phyloP scores from a whole-genome alignment of 2,113 vertebrate species.

The Syrrhaptes paradoxus region DNA sequence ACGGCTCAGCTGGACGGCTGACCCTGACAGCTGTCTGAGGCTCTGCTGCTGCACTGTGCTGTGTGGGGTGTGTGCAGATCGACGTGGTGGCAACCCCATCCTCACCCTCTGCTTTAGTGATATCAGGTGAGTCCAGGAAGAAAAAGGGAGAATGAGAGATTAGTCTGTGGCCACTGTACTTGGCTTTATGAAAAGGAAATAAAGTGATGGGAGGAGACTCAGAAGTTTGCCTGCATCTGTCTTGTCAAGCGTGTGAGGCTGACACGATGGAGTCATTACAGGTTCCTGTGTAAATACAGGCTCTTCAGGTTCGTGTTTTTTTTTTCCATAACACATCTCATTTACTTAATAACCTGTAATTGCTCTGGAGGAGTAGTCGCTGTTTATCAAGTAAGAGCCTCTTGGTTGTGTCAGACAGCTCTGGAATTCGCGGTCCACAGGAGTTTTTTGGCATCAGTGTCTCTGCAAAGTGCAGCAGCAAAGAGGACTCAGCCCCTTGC shows the following conservation, averaged over 20 bases:
- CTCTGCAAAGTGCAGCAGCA: neutral
- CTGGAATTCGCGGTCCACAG: neutral
- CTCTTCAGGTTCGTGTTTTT: neutral
- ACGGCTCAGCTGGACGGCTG: neutral
- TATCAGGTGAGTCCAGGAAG: neutral
- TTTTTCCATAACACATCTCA: neutral
- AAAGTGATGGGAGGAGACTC: neutral
- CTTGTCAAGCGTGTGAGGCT: neutral
- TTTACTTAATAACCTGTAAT: conserved; percentile 30
- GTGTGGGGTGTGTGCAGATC: neutral
- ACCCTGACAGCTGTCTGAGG: neutral
- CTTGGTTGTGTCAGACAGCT: neutral
- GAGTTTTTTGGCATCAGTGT: neutral
- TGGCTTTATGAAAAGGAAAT: conserved; percentile 6
- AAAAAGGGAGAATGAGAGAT: neutral
- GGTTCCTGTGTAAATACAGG: neutral
- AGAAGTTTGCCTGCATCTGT: neutral
- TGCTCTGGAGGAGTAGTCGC: neutral
- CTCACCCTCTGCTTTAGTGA: neutral
- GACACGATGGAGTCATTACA: neutral
- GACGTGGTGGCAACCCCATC: neutral
- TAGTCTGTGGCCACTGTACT: neutral
- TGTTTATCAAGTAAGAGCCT: neutral
- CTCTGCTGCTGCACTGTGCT: neutral
- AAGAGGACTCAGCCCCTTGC: neutral